Conservation (phyloP, 2,797 vertebrate species). For the Parotocinclus haroldoi region DNA sequence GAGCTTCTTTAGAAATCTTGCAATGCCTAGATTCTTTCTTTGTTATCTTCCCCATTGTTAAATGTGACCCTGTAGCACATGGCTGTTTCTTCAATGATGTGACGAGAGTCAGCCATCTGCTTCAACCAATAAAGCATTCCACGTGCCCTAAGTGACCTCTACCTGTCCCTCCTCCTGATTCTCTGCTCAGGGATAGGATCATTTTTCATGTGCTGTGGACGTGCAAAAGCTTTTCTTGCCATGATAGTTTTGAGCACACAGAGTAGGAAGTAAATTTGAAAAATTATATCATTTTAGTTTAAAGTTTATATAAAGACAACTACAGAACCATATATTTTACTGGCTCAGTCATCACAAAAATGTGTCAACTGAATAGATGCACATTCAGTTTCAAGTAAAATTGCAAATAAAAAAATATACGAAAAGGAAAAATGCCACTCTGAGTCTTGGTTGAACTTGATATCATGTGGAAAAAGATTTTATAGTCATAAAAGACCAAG, state of each 20-base stretch:
- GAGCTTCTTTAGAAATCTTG: conserved; percentile 50
- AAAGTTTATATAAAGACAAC: too few species aligned
- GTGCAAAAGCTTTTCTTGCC: not conserved
- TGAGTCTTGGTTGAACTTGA: too few species aligned
- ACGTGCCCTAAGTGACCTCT: conserved; percentile 47
- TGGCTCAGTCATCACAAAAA: too few species aligned
- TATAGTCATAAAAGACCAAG: too few species aligned
- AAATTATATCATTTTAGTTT: too few species aligned
- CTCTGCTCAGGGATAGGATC: conserved; percentile 25
- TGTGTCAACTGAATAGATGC: too few species aligned
- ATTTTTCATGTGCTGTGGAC: not conserved
- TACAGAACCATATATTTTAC: too few species aligned
- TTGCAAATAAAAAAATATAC: too few species aligned
- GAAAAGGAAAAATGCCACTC: too few species aligned
- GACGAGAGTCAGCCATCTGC: conserved; percentile 69
- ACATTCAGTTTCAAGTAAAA: too few species aligned
- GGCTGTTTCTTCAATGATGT: conserved; percentile 58
- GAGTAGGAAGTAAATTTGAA: too few species aligned
- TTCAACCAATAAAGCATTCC: conserved; percentile 68
- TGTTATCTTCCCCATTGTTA: conserved; percentile 66
- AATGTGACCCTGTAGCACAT: conserved; percentile 61
- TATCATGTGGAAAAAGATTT: too few species aligned
- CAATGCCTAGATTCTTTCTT: conserved; percentile 47
- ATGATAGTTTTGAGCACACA: not conserved
- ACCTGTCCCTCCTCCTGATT: conserved; percentile 51